Conservation (phyloP, 2,113 vertebrate species). For the Grammomys surdaster region DNA sequence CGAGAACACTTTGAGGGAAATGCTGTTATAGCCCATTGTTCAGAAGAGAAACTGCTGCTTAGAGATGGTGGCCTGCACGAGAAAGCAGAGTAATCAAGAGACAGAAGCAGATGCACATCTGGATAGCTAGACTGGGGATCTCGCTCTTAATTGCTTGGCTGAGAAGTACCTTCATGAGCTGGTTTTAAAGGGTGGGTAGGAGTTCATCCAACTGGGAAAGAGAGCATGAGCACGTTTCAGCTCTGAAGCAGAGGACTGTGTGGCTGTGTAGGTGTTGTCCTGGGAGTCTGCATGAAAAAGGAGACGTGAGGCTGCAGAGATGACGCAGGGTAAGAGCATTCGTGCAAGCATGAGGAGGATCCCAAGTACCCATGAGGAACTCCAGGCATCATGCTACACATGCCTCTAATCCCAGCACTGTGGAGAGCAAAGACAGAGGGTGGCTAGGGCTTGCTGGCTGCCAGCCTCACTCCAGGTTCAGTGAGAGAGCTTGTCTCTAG, state of each 20-base stretch:
- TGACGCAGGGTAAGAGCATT: neutral
- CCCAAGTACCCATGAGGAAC: neutral
- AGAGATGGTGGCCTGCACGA: neutral
- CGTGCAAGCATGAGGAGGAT: neutral
- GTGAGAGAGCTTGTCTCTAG: neutral
- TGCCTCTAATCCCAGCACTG: neutral
- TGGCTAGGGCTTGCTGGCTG: neutral
- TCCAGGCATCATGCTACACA: neutral
- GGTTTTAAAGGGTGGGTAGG: slow-evolving; percentile 36
- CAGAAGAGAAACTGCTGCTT: neutral
- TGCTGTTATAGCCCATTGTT: neutral
- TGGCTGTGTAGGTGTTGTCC: neutral
- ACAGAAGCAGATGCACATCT: neutral
- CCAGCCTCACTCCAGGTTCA: neutral
- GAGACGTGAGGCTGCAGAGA: neutral
- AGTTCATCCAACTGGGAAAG: neutral
- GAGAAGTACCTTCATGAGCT: neutral
- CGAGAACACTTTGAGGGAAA: neutral
- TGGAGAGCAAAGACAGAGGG: neutral
- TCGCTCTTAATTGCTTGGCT: neutral
- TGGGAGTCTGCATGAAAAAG: neutral
- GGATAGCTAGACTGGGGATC: neutral
- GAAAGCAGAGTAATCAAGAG: neutral
- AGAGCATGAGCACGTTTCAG: neutral
- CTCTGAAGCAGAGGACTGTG: neutral